Percentiles rank a stretch among this genome's conserved stretches.
These are phyloP conservation scores for Oscheius sp. DNA, from an alignment of 2,888 invertebrate species.

Conservation along the genomic window DNA sequence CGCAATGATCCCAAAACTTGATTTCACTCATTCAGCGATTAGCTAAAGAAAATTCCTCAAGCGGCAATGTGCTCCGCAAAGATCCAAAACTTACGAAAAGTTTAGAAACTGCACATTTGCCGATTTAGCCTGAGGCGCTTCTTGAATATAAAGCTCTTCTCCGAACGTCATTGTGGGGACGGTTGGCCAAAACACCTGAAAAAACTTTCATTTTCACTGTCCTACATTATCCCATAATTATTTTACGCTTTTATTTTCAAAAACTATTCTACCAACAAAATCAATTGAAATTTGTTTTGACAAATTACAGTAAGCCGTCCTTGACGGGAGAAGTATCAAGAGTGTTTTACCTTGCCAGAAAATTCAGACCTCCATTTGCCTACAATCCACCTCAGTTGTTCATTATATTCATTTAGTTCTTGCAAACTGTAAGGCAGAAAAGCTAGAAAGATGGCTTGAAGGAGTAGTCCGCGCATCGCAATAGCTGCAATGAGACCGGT, in stretches of 20 bases:
- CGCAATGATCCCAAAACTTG: background rate
- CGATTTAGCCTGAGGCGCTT: conserved; percentile 68
- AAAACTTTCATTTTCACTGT: conserved; percentile 1
- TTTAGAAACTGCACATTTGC: conserved; percentile 69
- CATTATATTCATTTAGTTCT: conserved; percentile 56
- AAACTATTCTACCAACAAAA: too few relatives aligned
- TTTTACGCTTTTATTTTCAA: background rate
- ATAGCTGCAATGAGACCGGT: conserved; percentile 30
- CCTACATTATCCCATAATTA: background rate
- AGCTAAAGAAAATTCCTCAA: background rate
- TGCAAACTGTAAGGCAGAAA: conserved; percentile 32
- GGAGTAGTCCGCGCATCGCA: conserved; percentile 29
- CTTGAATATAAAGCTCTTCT: conserved; percentile 67
- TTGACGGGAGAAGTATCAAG: background rate
- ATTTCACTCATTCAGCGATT: background rate
- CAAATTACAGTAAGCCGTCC: background rate
- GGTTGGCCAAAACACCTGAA: conserved; percentile 69
- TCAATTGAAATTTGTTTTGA: too few relatives aligned
- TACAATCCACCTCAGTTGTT: conserved; percentile 67
- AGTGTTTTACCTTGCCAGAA: conserved; percentile 62
- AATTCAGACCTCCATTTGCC: conserved; percentile 71
- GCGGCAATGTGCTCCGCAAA: too few relatives aligned
- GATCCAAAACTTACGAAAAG: conserved; percentile 65
- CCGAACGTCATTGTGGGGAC: conserved; percentile 71
- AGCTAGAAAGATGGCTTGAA: conserved; percentile 23